These are phyloP conservation scores for Peromyscus attwateri DNA, from an alignment of 2,797 vertebrate genomes.

Conservation along the genomic window DNA sequence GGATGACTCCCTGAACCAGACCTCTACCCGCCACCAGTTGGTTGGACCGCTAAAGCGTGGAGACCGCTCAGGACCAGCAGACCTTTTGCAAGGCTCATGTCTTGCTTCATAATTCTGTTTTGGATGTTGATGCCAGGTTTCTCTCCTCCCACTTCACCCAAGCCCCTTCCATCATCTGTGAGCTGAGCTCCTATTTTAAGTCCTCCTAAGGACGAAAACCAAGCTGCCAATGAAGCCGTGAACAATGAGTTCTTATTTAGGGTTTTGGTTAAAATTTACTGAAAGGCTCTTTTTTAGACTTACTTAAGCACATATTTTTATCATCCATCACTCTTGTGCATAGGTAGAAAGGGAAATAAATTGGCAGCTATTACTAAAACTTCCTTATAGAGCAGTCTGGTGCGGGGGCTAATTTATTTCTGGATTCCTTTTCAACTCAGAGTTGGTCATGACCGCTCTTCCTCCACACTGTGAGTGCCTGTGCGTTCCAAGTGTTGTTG, in stretches of 20 bases:
- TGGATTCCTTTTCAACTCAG: constrained; percentile 5
- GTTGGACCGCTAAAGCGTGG: background rate
- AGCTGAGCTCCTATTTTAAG: constrained; percentile 58
- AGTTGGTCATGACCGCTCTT: background rate
- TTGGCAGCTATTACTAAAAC: constrained; percentile 43
- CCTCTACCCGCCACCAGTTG: background rate
- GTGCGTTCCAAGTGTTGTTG: background rate
- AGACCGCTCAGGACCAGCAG: background rate
- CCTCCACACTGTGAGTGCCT: background rate
- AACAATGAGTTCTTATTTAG: constrained; percentile 60
- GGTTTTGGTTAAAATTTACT: constrained; percentile 32
- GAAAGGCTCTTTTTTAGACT: constrained; percentile 50
- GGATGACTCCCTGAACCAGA: background rate
- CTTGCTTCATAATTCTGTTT: constrained; percentile 30
- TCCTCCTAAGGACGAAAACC: constrained; percentile 44
- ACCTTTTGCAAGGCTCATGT: constrained; percentile 25
- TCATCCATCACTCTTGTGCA: background rate
- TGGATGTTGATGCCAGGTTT: constrained; percentile 16
- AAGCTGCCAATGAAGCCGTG: constrained; percentile 57
- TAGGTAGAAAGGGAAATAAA: constrained; percentile 48
- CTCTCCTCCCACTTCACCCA: background rate
- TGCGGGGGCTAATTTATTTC: background rate
- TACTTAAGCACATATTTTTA: constrained; percentile 48
- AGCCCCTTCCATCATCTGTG: background rate
- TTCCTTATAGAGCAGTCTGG: background rate